Conservation (phyloP, 2,888 invertebrate genomes). For the Epiblema foenella region DNA sequence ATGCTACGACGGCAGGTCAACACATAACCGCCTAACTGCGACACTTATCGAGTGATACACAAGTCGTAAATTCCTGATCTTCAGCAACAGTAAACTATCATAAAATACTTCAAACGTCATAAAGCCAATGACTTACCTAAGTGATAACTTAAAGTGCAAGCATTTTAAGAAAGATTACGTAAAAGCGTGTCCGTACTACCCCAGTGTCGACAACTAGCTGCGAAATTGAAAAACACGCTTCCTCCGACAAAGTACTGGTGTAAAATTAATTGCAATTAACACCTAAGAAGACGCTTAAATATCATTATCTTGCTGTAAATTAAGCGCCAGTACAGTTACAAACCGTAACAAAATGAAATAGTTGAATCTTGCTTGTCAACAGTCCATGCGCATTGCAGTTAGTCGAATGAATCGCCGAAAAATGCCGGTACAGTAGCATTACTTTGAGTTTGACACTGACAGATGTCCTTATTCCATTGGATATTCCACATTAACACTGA, state of each 20-base stretch:
- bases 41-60: background rate
- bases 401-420: background rate
- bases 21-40: background rate
- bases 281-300: conserved; percentile 7
- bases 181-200: conserved; percentile 17
- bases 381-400: background rate
- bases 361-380: background rate
- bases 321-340: conserved; percentile 1
- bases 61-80: background rate
- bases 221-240: conserved; percentile 13
- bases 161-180: conserved; percentile 26
- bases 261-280: background rate
- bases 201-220: conserved; percentile 10
- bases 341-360: background rate
- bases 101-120: conserved; percentile 30
- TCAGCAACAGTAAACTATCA: conserved; percentile 11
- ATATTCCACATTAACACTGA: too few relatives aligned
- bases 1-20: background rate
- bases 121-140: conserved; percentile 23
- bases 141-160: conserved; percentile 38
- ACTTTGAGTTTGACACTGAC: too few relatives aligned
- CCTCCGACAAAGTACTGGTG: conserved; percentile 1
- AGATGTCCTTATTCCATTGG: too few relatives aligned
- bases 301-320: background rate
- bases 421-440: too few relatives aligned